Evolutionary conservation across 1,140 invertebrate genomes (phyloP), one percentile per base, ranked within the genome.

Genomic region (Eubasilissa regina): DNA sequence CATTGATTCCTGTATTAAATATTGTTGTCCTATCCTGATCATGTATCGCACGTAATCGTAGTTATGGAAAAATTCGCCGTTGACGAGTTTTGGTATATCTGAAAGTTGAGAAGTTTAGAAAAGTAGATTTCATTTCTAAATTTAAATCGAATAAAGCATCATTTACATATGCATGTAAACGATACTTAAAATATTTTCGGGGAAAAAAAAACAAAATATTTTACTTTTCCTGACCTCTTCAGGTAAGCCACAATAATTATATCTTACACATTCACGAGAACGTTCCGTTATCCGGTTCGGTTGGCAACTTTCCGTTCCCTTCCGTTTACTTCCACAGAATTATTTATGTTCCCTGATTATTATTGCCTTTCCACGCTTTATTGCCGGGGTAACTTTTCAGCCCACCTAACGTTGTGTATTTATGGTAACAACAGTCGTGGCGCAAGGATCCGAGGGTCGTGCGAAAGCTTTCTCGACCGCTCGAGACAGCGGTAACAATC

Each of bases 321-420:
- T 64, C 44, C 75, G 43, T 17, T 35, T 51, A n/a, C 75, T 64
- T 19, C 62, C 62, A 53, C 17, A 35, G 17, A 68, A 68, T 66
- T 77, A 77, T 77, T 77, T 77, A 77, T 77, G 62, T 44, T 53
- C 53, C 47, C 75, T 68, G 75, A 77, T 77, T 77, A 77, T 77
- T 77, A 53, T 64, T 64, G 75, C 62, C 60, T 68, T 77, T 77
- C 75, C 47, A 55, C 74, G 56, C 56, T 75, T 62, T 58, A 56
- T 74, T 74, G 51, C 72, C 72, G 53, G 55, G 21, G 15, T 55
- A 74, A 74, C 72, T 74, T 74, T 74, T 74, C 72, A 56, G 44
- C 55, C 47, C 68, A n/a, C 51, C 53, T 51, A 17, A 43, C 35
- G 15, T 74, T 56, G 17, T 11, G 51, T n/a, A 25, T 74, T 74